A percentile compares a stretch with the other conserved stretches of the same genome.
These are phyloP conservation scores for Dasypus novemcinctus DNA, from an alignment of 2,113 vertebrate genomes.

Conservation along the genomic window DNA sequence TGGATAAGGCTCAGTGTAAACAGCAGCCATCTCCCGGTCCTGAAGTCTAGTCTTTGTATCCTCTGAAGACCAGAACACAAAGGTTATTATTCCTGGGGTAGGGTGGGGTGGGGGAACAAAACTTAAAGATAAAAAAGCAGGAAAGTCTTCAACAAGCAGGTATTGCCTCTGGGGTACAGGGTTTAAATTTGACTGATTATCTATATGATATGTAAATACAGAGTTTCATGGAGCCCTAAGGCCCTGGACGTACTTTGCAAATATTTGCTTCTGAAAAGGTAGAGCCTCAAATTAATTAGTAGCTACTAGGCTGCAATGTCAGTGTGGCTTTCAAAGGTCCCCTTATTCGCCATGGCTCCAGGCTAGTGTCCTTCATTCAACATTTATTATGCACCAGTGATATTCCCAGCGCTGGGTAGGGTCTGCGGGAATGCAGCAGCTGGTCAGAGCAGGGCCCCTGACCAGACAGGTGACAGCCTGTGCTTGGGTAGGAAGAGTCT, in stretches of 20 bases:
- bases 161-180: not conserved
- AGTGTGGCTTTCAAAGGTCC: not conserved
- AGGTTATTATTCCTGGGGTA: not conserved
- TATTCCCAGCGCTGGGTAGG: not conserved
- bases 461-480: not conserved
- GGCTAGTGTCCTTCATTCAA: not conserved
- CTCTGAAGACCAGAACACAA: not conserved
- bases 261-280: not conserved
- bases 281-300: not conserved
- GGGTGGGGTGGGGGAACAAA: not conserved
- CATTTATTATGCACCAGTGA: not conserved
- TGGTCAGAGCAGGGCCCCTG: not conserved
- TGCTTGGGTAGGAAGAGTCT: not conserved
- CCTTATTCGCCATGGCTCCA: not conserved
- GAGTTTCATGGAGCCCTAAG: not conserved
- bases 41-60: not conserved
- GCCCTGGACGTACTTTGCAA: not conserved
- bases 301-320: not conserved
- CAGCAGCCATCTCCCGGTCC: not conserved
- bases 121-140: not conserved
- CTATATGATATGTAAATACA: not conserved
- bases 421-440: not conserved
- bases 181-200: not conserved
- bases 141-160: not conserved
- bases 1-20: not conserved